Conservation (phyloP, 2,888 invertebrate genomes). For the Zele albiditarsus region DNA sequence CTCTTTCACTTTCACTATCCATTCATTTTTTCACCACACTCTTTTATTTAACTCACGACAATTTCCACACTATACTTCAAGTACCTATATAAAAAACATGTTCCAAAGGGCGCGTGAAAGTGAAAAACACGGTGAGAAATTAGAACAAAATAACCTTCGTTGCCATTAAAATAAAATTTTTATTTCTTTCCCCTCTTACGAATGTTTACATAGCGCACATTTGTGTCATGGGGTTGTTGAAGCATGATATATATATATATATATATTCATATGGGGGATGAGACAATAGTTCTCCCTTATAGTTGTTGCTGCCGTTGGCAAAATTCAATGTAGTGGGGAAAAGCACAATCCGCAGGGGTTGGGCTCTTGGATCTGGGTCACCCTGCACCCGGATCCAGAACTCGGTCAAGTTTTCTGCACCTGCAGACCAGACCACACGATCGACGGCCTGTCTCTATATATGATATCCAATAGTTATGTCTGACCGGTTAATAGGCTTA, state of each 20-base stretch:
- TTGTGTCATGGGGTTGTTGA: conserved; percentile 48
- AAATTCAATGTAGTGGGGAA: conserved; percentile 25
- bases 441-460: conserved; percentile 46
- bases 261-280: background rate
- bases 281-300: conserved; percentile 15
- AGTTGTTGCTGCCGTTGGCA: conserved; percentile 6
- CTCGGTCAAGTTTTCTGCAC: conserved; percentile 72
- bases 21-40: background rate
- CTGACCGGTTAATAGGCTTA: conserved; percentile 33
- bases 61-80: background rate
- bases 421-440: conserved; percentile 67
- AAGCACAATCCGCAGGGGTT: conserved; percentile 49
- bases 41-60: background rate
- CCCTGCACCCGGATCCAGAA: conserved; percentile 67
- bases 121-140: background rate
- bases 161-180: background rate
- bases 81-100: too few species aligned
- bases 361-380: conserved; percentile 65
- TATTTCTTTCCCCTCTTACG: background rate
- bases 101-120: background rate
- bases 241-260: conserved; percentile 30
- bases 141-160: background rate
- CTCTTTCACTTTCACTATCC: background rate
- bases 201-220: conserved; percentile 27
- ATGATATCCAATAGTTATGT: conserved; percentile 40